Evolutionary conservation across 1,140 invertebrate genomes (phyloP).

Genomic region (silkworm (Bombyx mori)): DNA sequence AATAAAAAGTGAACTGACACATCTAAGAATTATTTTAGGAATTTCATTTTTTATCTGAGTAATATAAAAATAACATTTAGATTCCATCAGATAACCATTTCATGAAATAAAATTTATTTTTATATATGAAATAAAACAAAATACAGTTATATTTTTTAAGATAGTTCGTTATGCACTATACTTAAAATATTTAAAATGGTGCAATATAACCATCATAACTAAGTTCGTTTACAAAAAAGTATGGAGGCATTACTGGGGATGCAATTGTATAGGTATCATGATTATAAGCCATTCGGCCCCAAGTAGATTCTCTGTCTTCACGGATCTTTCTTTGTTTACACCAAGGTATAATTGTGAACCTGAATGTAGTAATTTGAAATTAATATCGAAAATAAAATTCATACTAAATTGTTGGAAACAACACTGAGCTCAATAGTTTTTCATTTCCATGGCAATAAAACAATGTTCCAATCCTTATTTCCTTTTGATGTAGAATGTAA

Average conservation of each 20-base stretch:
- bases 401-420: no score
- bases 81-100: no score
- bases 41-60: no score
- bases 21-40: no score
- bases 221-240: slow-evolving; percentile 12
- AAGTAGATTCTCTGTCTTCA: not conserved
- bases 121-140: not conserved
- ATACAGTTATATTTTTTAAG: slow-evolving; percentile 1
- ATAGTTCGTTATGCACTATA: not conserved
- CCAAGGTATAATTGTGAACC: slow-evolving; percentile 10
- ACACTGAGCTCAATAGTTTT: no score
- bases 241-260: slow-evolving; percentile 10
- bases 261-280: slow-evolving; percentile 4
- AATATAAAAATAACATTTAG: no score
- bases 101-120: no score
- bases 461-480: no score
- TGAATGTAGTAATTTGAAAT: slow-evolving; percentile 7
- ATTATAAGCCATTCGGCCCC: slow-evolving; percentile 6
- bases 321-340: slow-evolving; percentile 1
- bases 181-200: not conserved
- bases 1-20: no score
- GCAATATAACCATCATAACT: slow-evolving; percentile 4
- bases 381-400: not conserved
- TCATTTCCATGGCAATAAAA: no score
- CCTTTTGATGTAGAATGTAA: no score